Evolutionary conservation across 2,113 vertebrate species (phyloP), one percentile per base, ranked within the genome.

Genomic region (Syngnathus scovelli): DNA sequence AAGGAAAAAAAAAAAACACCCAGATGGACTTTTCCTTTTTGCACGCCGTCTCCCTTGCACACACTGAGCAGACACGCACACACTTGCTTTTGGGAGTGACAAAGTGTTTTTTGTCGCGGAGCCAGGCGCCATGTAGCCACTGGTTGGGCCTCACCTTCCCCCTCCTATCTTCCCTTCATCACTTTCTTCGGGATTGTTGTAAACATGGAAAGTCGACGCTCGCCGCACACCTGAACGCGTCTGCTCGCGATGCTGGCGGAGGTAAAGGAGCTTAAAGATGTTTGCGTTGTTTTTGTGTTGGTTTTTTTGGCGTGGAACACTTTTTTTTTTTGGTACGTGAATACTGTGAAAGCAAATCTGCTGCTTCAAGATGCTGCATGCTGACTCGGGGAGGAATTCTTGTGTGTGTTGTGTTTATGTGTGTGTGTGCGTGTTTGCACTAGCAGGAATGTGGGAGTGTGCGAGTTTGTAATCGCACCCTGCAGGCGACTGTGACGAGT

Each of bases 1-100:
- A n/a, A n/a, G 86, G 78, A 92, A 89, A 91, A 84, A 80, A 51
- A 66, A 83, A 85, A 58, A 87, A 78, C 85, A 86, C 69, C 76
- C 80, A 74, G 75, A 90, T 82, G 81, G 87, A 88, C 87, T 91
- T 79, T 88, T 64, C 41, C 39, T 78, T 86, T 87, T 88, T 71
- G 68, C 78, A 70, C 46, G 61, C 76, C 61, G 33, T 68, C 83
- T 78, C 68, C 43, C 73, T 73, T 69, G 52, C 59, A 36, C 66
- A 23, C 67, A 21, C 67, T 19, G 73, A 37, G 64, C 77, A 75
- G 65, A 71, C 51, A 67, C 62, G 60, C 71, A 70, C 61, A 63
- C 67, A 38, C 43, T 27, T 41, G 81, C 65, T 78, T 80, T 75
- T 79, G 78, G 85, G 88, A 87, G 86, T 86, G 86, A 90, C 85